Base-by-base conservation (phyloP, 2,888 invertebrate species). In the Amiota communis region DNA sequence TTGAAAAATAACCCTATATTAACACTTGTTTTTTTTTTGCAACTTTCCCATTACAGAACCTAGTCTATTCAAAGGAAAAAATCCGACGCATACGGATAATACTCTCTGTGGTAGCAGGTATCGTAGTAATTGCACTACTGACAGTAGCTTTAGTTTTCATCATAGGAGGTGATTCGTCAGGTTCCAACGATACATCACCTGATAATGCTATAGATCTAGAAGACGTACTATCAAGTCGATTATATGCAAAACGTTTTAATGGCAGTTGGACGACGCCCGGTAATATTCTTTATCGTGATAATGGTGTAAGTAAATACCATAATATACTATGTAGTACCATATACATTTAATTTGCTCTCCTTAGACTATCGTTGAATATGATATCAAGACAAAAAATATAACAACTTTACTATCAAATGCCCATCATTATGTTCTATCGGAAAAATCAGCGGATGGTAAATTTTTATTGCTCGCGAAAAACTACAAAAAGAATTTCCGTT, bases 231-330 rank as follows among this genome's bases (percentile, higher is more conserved):
- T 91, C 91, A 53, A 95, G 95, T 65, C 92, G 91, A 75, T 92
- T 93, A 76, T 90, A 92, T 13, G 91, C 95, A 0, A 91, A 91
- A 75, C 91, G 92, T 59, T 96, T 96, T 88, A 96, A 96, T 88
- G 96, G 94, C 71, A 93, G 94, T 65, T 97, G 96, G 96, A 91
- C 95, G 73, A 92, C 94, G 87, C 95, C 92, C 82, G 91, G 90
- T 76, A 92, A 93, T 83, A 90, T 95, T 75, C 87, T 95, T 77
- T 95, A 92, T 88, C 92, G 92, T 73, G 92, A 93, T 8, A 74
- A 79, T 64, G 76, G 76, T 78, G 88, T 88, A 80, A 81, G 87
- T 76, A 17, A 67, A 23, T 36, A 53, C 3, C 10, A 65, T 2
- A 23, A 23, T 23, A 23, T 23, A 23, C 1, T 23, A n/a, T 23